Percentiles rank a stretch among this genome's conserved stretches.
Evolutionary conservation across 2,888 invertebrate species (phyloP).

Genomic region (Acanthacorydalis orientalis): DNA sequence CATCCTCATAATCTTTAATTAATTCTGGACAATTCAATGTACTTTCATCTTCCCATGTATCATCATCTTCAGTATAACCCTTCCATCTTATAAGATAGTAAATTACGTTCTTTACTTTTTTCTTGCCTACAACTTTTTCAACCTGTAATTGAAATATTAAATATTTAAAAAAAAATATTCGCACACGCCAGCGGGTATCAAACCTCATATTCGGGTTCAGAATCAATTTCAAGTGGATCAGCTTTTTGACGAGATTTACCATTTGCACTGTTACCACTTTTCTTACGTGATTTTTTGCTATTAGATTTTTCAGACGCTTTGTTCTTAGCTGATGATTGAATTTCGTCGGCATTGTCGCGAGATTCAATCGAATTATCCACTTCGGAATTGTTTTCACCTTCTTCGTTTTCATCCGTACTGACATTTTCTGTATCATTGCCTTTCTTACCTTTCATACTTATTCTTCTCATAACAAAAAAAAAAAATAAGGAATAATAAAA

Average conservation of each 20-base stretch:
- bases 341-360: slow-evolving; percentile 13
- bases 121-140: slow-evolving; percentile 51
- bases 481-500: not conserved
- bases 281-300: slow-evolving; percentile 12
- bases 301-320: slow-evolving; percentile 12
- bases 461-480: slow-evolving; percentile 18
- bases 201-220: not conserved
- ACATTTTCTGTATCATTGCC: slow-evolving; percentile 13
- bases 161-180: slow-evolving; percentile 1
- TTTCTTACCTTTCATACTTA: slow-evolving; percentile 22
- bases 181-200: not conserved
- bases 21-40: slow-evolving; percentile 53
- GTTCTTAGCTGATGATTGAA: slow-evolving; percentile 13
- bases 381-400: slow-evolving; percentile 15
- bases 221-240: not conserved
- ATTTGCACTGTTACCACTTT: slow-evolving; percentile 12
- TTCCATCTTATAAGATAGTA: slow-evolving; percentile 65
- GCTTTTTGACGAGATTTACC: not conserved
- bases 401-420: slow-evolving; percentile 12
- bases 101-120: slow-evolving; percentile 45
- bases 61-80: slow-evolving; percentile 48
- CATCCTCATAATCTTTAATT: slow-evolving; percentile 33
- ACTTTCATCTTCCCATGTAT: slow-evolving; percentile 61
- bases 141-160: slow-evolving; percentile 30
- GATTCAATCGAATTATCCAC: slow-evolving; percentile 14